Percentiles rank a stretch among this genome's conserved stretches.
These are phyloP conservation scores for Oryzias curvinotus DNA, from an alignment of 2,113 vertebrate species.

Conservation along the genomic window DNA sequence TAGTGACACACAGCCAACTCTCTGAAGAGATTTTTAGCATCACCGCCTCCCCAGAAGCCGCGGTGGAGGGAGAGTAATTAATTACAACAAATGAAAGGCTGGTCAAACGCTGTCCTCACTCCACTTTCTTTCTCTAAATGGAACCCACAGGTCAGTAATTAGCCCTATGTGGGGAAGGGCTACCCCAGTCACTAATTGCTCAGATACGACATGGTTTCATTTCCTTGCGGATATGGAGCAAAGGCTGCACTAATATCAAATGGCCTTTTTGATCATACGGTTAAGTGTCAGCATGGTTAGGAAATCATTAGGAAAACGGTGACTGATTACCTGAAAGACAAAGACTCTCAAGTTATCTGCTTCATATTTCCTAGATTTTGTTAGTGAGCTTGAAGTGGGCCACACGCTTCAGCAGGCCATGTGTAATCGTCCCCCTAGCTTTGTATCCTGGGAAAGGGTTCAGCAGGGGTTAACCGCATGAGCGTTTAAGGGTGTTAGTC, in stretches of 20 bases:
- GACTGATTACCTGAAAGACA: neutral
- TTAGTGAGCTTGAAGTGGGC: conserved; percentile 11
- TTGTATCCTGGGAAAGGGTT: conserved; percentile 63
- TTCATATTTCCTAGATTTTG: neutral
- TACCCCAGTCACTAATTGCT: conserved; percentile 57
- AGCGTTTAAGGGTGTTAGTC: conserved; percentile 72
- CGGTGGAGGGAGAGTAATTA: conserved; percentile 66
- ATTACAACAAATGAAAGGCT: conserved; percentile 74
- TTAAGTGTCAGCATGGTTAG: conserved; percentile 10
- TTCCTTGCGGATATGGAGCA: conserved; percentile 45
- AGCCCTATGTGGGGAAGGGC: conserved; percentile 62
- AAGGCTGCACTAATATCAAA: conserved; percentile 9
- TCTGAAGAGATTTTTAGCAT: conserved; percentile 59
- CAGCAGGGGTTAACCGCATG: conserved; percentile 74
- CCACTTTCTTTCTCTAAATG: conserved; percentile 60
- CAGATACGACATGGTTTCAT: conserved; percentile 50
- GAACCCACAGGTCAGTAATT: conserved; percentile 77
- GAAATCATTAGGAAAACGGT: conserved; percentile 1
- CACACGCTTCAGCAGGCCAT: conserved; percentile 39
- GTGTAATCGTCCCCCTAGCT: conserved; percentile 51
- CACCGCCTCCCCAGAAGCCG: conserved; percentile 67
- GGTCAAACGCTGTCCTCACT: conserved; percentile 50
- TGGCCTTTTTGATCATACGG: neutral
- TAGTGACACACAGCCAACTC: conserved; percentile 27
- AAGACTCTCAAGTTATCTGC: neutral